Conservation (phyloP, 1,140 invertebrate species). For the Lepidotrigona ventralis region DNA sequence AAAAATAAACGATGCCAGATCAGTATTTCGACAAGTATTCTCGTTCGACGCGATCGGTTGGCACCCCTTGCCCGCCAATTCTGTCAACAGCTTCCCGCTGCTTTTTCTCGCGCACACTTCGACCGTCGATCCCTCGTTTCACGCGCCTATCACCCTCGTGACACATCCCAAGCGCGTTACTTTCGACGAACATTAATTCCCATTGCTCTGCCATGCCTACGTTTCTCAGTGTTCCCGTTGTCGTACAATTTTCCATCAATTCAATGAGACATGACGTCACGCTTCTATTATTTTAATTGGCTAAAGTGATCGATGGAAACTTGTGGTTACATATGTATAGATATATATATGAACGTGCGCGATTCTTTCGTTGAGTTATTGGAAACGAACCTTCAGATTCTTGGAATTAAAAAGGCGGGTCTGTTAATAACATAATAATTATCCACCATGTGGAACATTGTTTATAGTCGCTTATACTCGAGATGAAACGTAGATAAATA, state of each 20-base stretch:
- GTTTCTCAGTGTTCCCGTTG: not conserved
- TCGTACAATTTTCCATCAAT: not conserved
- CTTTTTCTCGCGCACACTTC: not conserved
- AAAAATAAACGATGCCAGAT: constrained; percentile 34
- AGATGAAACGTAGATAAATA: not conserved
- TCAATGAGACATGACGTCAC: not conserved
- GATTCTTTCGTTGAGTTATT: not conserved
- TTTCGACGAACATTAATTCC: constrained; percentile 24
- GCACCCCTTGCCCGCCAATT: not conserved
- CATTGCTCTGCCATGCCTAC: not conserved
- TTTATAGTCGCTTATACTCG: not conserved
- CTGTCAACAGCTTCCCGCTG: not conserved
- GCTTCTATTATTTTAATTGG: constrained; percentile 22
- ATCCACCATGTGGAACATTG: not conserved
- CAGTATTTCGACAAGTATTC: not conserved
- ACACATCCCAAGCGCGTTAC: not conserved
- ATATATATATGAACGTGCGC: not conserved
- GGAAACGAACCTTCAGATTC: not conserved
- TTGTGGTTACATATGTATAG: not conserved
- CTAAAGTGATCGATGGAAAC: constrained; percentile 10
- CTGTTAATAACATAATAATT: not conserved
- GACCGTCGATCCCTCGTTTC: constrained; percentile 21
- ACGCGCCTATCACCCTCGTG: not conserved
- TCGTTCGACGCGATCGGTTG: not conserved
- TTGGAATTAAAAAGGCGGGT: not conserved